Evolutionary conservation across 2,888 invertebrate species (phyloP), one percentile per base, ranked within the genome.

Genomic region (Gymnocheta viridis): DNA sequence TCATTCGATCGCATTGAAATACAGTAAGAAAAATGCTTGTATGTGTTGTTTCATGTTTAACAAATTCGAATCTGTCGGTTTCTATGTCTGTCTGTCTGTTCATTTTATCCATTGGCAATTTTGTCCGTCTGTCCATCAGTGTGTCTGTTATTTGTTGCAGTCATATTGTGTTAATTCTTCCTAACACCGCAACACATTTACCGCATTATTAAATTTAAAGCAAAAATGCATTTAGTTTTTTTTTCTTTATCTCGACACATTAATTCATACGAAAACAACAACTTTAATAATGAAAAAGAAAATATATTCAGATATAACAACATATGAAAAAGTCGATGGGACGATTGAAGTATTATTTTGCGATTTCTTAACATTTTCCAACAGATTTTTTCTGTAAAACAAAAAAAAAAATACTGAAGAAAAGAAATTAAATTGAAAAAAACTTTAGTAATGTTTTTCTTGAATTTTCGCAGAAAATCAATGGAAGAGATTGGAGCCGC

Each of bases 401-500:
- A 62, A 62, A 29, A 54, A 77, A 78, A 51, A 69, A 69, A 56
- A 19, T 35, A 17, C 14, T 29, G 24, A 29, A 44, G 44, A 44
- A 60, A 56, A 54, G 44, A 72, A 70, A 51, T 32, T n/a, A 38
- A 67, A 77, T 72, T 67, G 10, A 44, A 35, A 77, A 78, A 79
- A 73, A 77, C 80, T 76, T 84, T 73, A 77, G 64, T 74, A 80
- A 70, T 78, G 74, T 78, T 82, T 74, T 86, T 79, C 82, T 81
- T 84, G 62, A 82, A 72, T 80, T 86, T 91, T 95, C 96, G 95
- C 94, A 97, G 96, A 93, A 96, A 96, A 88, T 94, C 96, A 86
- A 96, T 96, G 93, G 96, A 96, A 92, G 96, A 96, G 91, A 96
- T 96, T 89, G 95, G 95, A 87, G 96, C 96, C 90, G 95, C 96